Evolutionary conservation across 2,113 vertebrate genomes (phyloP), one percentile per base, ranked within the genome.

Genomic region (Syrmaticus mikado): DNA sequence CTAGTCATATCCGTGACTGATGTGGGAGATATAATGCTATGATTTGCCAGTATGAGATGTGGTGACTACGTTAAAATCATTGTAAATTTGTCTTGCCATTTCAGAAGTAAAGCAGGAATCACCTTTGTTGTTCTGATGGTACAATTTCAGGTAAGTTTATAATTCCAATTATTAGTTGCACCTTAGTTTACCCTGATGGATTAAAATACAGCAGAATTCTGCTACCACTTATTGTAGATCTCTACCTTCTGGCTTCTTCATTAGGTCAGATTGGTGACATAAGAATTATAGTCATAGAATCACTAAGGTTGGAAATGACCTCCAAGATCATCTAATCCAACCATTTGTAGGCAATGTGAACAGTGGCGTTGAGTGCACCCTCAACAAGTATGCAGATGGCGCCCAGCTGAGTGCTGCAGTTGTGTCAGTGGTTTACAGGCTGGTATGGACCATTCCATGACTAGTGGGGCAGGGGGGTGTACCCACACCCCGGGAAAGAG

Each of bases 141-240:
- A 71, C 48, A 13, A 32, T 43, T 66, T 66, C 43, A 81, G n/a
- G 50, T 11, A 68, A 48, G 5, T 8, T 61, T n/a, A 67, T 45
- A 73, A 82, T 85, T 10, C 11, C 19, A 36, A 2, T 53, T 53
- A 15, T 52, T 15, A 28, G 25, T 27, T 27, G 13, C 25, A 52
- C 50, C 50, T 52, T 28, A 28, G 25, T 28, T 52, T 53, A 53
- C 17, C 8, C 27, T 53, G 8, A 27, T 10, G 15, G 52, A 8
- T 53, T 53, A 53, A 53, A 30, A 27, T 53, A 53, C 27, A 28
- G 27, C 15, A 30, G 8, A 30, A 53, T 50, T 79, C 46, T 70
- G 3, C n/a, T 17, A 32, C 21, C 15, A 22, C 4, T 72, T 1
- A 0, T 57, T 18, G 38, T 9, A 18, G 10, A 25, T 81, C 18